Percentiles rank a stretch among this genome's conserved stretches.
Evolutionary conservation across 2,113 vertebrate species (phyloP).

Genomic region (Blennius ocellaris): DNA sequence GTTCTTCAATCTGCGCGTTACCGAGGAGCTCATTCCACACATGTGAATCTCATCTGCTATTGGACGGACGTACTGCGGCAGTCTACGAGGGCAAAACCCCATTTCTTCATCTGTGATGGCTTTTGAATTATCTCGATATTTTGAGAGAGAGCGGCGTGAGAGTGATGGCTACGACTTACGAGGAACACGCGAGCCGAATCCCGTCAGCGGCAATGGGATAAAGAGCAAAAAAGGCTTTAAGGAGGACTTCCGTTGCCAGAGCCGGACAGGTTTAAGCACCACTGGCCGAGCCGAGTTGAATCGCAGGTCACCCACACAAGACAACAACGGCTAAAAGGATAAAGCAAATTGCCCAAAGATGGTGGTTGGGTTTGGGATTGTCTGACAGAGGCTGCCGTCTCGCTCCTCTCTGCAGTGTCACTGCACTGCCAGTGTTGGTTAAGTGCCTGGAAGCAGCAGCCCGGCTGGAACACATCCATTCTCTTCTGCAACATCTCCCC

Average conservation of each 20-base stretch:
- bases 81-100: no score
- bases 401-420: conserved; percentile 51
- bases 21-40: no score
- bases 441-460: conserved; percentile 42
- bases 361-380: conserved; percentile 38
- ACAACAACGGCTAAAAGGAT: conserved; percentile 20
- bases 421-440: conserved; percentile 40
- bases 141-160: no score
- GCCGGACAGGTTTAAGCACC: conserved; percentile 35
- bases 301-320: conserved; percentile 37
- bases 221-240: background rate
- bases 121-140: no score
- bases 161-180: no score
- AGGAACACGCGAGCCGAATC: no score
- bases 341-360: conserved; percentile 4
- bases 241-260: conserved; percentile 8
- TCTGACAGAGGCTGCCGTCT: conserved; percentile 48
- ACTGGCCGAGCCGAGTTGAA: conserved; percentile 35
- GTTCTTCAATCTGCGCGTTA: no score
- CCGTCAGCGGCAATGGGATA: no score
- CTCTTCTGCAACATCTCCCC: conserved; percentile 8
- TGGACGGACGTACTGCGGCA: no score
- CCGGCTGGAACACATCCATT: conserved; percentile 35
- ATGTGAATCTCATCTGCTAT: no score
- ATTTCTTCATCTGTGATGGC: no score